Conservation (phyloP, 2,888 invertebrate species). For the Heteromyza rotundicornis region DNA sequence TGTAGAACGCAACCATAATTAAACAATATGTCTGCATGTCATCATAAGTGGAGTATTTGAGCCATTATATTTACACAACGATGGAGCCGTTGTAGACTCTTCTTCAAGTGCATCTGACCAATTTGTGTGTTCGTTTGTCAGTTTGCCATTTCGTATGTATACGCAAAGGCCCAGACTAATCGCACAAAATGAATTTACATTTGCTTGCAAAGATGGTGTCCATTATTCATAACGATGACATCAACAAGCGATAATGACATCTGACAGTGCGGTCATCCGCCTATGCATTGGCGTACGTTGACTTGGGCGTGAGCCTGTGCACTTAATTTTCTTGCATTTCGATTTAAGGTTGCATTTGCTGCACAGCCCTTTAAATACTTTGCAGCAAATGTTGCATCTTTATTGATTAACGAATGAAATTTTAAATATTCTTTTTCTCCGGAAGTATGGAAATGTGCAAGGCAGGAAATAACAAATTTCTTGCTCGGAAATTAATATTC, state of each 20-base stretch:
- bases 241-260: neutral
- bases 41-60: too few relatives aligned
- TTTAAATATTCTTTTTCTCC: neutral
- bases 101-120: too few relatives aligned
- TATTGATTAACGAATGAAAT: conserved; percentile 2
- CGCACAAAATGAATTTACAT: conserved; percentile 51
- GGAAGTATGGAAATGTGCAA: conserved; percentile 1
- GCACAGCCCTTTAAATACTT: too few relatives aligned
- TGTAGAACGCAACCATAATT: too few relatives aligned
- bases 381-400: neutral
- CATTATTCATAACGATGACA: neutral
- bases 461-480: conserved; percentile 52
- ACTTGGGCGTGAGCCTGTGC: neutral
- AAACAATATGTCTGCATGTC: too few relatives aligned
- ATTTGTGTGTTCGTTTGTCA: too few relatives aligned
- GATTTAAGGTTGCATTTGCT: neutral
- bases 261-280: neutral
- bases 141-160: conserved; percentile 28
- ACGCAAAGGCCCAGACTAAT: conserved; percentile 38
- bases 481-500: conserved; percentile 55
- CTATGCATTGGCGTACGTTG: neutral
- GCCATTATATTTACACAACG: too few relatives aligned
- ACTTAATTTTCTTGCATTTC: too few relatives aligned
- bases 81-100: too few relatives aligned
- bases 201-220: conserved; percentile 14